phyloP scores from a whole-genome alignment of 2,113 vertebrate genomes.

The Sterna hirundo region DNA sequence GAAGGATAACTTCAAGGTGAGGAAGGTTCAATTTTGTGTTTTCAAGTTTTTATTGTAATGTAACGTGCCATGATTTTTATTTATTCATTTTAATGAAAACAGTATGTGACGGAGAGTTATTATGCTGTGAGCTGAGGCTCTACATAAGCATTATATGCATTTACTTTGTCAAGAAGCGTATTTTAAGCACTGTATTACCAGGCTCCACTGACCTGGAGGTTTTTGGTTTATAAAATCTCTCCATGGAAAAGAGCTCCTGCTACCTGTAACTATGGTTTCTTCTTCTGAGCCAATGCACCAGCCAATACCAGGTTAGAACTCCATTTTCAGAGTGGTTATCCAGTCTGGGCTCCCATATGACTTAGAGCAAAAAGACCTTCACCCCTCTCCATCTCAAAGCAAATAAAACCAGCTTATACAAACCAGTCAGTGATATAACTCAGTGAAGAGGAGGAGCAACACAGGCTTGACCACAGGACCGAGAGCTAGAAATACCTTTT shows the following conservation, averaged over 20 bases:
- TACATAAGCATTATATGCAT: background rate
- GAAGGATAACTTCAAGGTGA: background rate
- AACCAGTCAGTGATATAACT: background rate
- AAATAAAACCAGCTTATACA: background rate
- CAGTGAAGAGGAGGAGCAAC: background rate
- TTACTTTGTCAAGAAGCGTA: background rate
- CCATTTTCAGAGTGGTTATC: background rate
- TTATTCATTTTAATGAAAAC: constrained; percentile 5
- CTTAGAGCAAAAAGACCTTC: background rate
- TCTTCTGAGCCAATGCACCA: background rate
- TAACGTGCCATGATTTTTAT: background rate
- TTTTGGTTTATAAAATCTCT: background rate
- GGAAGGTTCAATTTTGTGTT: background rate
- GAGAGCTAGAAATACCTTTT: background rate
- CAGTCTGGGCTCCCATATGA: background rate
- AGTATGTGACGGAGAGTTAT: background rate
- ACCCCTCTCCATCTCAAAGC: background rate
- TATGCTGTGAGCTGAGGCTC: background rate
- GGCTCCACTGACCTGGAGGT: background rate
- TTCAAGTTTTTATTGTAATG: background rate
- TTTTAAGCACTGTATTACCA: background rate
- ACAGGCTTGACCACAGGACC: background rate
- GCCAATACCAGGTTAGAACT: background rate
- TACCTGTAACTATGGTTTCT: background rate
- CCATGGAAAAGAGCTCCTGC: background rate